Conservation (phyloP, 1,140 invertebrate genomes). For the Drosophila dunni region DNA sequence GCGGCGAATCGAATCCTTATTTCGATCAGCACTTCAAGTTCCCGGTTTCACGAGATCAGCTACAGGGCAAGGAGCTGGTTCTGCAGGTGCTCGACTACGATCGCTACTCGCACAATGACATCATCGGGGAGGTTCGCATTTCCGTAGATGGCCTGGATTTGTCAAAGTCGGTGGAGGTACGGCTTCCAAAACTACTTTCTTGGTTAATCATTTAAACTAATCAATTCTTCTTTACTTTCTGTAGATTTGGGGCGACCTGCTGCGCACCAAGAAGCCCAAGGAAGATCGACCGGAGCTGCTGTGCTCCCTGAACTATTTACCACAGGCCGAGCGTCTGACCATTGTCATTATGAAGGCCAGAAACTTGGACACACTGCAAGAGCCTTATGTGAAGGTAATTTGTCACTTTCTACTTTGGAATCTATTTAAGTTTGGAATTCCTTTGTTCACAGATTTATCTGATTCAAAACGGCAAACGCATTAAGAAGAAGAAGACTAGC, state of each 20-base stretch:
- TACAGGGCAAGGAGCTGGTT: conserved; percentile 90
- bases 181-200: neutral
- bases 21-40: conserved; percentile 95
- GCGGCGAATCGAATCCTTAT: conserved; percentile 91
- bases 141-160: conserved; percentile 89
- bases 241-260: conserved; percentile 89
- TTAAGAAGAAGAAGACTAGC: conserved; percentile 97
- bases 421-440: neutral
- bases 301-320: conserved; percentile 93
- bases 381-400: conserved; percentile 94
- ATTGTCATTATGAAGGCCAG: conserved; percentile 93
- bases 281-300: conserved; percentile 93
- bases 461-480: conserved; percentile 92
- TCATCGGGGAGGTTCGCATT: conserved; percentile 91
- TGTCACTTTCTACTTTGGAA: too few species aligned
- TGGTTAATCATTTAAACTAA: neutral
- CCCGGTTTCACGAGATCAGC: conserved; percentile 92
- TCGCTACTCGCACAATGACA: conserved; percentile 91
- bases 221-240: neutral
- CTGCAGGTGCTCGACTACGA: conserved; percentile 88
- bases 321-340: conserved; percentile 93
- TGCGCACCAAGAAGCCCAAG: conserved; percentile 90
- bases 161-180: conserved; percentile 89
- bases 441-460: conserved; percentile 87
- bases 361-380: conserved; percentile 88